phyloP scores from a whole-genome alignment of 2,888 invertebrate genomes.

The Stomorhina lunata region DNA sequence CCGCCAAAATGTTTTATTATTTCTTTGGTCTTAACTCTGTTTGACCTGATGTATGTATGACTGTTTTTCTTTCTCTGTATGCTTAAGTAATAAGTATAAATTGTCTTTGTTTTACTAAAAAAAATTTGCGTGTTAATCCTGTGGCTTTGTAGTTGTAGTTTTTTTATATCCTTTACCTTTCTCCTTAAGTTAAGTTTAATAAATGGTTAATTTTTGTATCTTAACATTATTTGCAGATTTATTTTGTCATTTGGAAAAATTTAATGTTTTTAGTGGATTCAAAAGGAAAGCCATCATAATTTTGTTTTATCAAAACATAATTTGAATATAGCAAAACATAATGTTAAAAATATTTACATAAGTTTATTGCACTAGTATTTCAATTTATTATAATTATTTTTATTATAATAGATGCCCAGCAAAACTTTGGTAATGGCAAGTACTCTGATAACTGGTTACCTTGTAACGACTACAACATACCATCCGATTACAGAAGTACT shows the following conservation, averaged over 20 bases:
- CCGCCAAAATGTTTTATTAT: conserved; percentile 63
- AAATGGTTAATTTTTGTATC: conserved; percentile 40
- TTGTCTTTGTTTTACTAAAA: conserved; percentile 48
- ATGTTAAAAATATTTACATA: too few relatives aligned
- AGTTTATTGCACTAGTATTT: too few relatives aligned
- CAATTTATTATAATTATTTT: too few relatives aligned
- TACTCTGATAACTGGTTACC: too few relatives aligned
- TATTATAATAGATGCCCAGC: too few relatives aligned
- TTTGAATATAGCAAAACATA: too few relatives aligned
- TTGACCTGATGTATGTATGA: neutral
- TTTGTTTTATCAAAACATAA: too few relatives aligned
- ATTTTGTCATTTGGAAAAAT: conserved; percentile 50
- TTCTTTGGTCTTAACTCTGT: conserved; percentile 49
- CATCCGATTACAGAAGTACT: too few relatives aligned
- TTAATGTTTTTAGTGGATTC: conserved; percentile 31
- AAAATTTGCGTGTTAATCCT: conserved; percentile 62
- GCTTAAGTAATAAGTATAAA: conserved; percentile 39
- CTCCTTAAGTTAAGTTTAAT: conserved; percentile 30
- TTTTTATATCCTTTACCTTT: neutral
- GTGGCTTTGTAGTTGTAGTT: conserved; percentile 39
- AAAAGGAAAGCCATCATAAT: neutral
- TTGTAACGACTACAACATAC: too few relatives aligned
- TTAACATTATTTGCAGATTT: conserved; percentile 41
- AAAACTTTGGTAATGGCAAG: too few relatives aligned
- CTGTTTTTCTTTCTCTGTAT: conserved; percentile 23